Conservation (phyloP, 2,888 invertebrate species). For the Anoplius nigerrimus region DNA sequence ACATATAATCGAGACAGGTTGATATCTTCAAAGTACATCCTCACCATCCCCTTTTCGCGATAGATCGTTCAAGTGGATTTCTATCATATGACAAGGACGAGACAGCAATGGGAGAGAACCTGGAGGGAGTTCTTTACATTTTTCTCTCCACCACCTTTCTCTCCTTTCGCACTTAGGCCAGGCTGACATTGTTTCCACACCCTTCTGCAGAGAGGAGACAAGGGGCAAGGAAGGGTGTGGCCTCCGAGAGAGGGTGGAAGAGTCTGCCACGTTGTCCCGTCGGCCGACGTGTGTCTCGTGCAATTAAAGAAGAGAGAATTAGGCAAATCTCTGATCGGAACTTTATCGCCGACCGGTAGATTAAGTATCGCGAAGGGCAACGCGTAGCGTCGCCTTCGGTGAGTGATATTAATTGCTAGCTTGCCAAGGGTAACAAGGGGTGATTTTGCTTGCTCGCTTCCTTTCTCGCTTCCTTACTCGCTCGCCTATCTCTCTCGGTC, state of each 20-base stretch:
- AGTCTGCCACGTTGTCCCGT: too few relatives aligned
- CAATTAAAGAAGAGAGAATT: too few relatives aligned
- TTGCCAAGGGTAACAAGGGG: not conserved
- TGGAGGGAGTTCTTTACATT: not conserved
- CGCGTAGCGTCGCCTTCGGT: slow-evolving; percentile 1
- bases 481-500: not conserved
- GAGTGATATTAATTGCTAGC: slow-evolving; percentile 48
- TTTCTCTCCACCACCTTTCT: slow-evolving; percentile 4
- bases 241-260: not conserved
- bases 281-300: too few relatives aligned
- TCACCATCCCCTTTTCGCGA: too few relatives aligned
- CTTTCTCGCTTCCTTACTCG: too few relatives aligned
- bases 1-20: too few relatives aligned
- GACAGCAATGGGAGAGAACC: not conserved
- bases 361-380: too few relatives aligned
- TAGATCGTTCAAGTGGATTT: slow-evolving; percentile 8
- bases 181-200: slow-evolving; percentile 61
- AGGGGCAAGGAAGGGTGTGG: slow-evolving; percentile 31
- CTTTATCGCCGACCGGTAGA: too few relatives aligned
- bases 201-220: slow-evolving; percentile 31
- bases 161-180: slow-evolving; percentile 49
- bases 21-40: too few relatives aligned
- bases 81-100: slow-evolving; percentile 19
- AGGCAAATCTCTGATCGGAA: too few relatives aligned
- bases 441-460: not conserved